Evolutionary conservation across 2,113 vertebrate genomes (phyloP), one percentile per base, ranked within the genome.

Genomic region (Ceyx cyanopectus): DNA sequence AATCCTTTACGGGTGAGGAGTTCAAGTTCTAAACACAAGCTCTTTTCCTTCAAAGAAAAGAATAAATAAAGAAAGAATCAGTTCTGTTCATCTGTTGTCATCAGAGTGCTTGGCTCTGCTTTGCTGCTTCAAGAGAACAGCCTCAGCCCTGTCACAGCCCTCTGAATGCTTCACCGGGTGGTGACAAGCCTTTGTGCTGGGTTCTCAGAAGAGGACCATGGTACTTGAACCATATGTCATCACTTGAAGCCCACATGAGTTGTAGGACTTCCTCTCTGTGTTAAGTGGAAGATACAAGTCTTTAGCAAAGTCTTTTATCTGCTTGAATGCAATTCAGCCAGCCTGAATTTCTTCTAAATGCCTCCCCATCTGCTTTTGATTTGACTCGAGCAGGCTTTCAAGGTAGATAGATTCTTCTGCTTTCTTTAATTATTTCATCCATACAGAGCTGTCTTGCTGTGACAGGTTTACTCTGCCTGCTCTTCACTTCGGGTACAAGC

Each of bases 151-250:
- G 67, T 51, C 89, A 4, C 72, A 85, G 92, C 54, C 78, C 76
- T 93, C 87, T 68, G 92, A 56, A 73, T 54, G 62, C 65, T 96
- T 88, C 89, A 76, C 61, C 2, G 0, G 78, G 92, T 95, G 96
- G 95, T 97, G 95, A 97, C 94, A 97, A 96, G 68, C 32, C 82
- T 94, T 85, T 96, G 92, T 78, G 82, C 80, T 85, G 70, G 75
- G 95, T 95, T 58, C 89, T 95, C 94, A 92, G 93, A 94, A 87
- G 77, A 97, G 45, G 85, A 89, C 91, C 83, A 34, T 23, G 93
- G 92, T 95, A 94, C 93, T 97, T 94, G 95, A 97, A 96, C 92
- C 85, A 40, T 91, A 87, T 97, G 95, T 97, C 97, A 97, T 93
- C 95, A 95, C 96, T 83, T 89, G 95, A 88, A 93, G 94, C 91